phyloP scores from a whole-genome alignment of 2,797 vertebrate species.

The Pyrocephalus nanus region DNA sequence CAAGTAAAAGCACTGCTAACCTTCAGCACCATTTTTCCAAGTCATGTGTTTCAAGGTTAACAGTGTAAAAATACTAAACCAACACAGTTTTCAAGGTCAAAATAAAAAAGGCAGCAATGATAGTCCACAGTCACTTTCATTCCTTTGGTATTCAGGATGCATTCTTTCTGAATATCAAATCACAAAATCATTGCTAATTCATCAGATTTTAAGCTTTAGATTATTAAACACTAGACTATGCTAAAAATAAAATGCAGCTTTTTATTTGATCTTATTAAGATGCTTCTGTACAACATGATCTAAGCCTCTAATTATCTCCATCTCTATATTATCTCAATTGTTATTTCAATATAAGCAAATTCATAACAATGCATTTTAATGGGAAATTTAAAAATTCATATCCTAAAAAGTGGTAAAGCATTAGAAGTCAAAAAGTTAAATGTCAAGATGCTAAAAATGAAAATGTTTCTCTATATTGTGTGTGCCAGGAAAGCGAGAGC shows the following conservation, averaged over 20 bases:
- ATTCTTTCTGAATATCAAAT: slow-evolving; percentile 39
- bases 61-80: background rate
- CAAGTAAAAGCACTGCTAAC: background rate
- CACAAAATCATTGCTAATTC: slow-evolving; percentile 41
- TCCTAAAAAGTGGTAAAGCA: background rate
- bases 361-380: background rate
- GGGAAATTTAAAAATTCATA: background rate
- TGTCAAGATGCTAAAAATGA: slow-evolving; percentile 37
- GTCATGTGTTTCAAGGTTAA: slow-evolving; percentile 8
- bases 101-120: background rate
- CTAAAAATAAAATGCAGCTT: slow-evolving; percentile 23
- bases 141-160: slow-evolving; percentile 12
- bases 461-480: background rate
- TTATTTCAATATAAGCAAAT: slow-evolving; percentile 17
- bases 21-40: background rate
- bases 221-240: slow-evolving; percentile 18
- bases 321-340: slow-evolving; percentile 1
- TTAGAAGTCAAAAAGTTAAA: slow-evolving; percentile 10
- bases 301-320: slow-evolving; percentile 19
- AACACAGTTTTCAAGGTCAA: slow-evolving; percentile 30
- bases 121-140: background rate
- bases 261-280: slow-evolving; percentile 36
- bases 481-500: slow-evolving; percentile 27
- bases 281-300: background rate
- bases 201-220: slow-evolving; percentile 48